Evolutionary conservation across 1,140 invertebrate genomes (phyloP), one percentile per base, ranked within the genome.

Genomic region (Episyrphus balteatus): DNA sequence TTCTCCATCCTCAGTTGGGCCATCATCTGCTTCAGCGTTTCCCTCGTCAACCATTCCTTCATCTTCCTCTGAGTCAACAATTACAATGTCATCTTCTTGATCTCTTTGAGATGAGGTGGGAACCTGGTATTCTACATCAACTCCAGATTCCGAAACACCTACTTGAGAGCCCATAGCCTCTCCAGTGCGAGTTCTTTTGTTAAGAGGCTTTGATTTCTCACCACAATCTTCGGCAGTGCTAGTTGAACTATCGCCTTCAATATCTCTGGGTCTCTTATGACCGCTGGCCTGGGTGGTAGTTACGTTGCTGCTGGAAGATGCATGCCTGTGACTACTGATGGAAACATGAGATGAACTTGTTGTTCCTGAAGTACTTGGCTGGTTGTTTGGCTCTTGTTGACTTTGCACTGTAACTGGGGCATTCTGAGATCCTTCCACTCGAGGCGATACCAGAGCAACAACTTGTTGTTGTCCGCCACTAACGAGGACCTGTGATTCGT

Each of bases 21-120:
- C 69, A 45, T 52, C 55, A 38, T 57, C 59, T 12, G 54, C 57
- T 10, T 56, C 63, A 37, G 61, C 66, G 10, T 50, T 70, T 26
- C 71, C 71, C 38, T 73, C 76, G 57, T 75, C 77, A 42, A 73
- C 74, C 32, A 75, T 77, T 48, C 71, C 72, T 41, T 72, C 72
- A 31, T 69, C 68, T 41, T 73, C 69, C 42, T 82, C 79, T 46
- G 77, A 76, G 14, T 80, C 78, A 18, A 84, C 82, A 14, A 84
- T 80, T 14, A 88, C 81, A 21, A 86, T 81, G 51, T 88, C 84
- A 64, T 86, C 83, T 52, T 86, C 83, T 55, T 86, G 84, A 61
- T 88, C 84, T 26, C 84, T 75, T 58, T 86, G 84, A 18, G 84
- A 86, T 5, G 84, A 87, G 0, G 86, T 88, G 3, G 86, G 85